phyloP scores from a whole-genome alignment of 2,113 vertebrate species.

The Climacteris rufus region DNA sequence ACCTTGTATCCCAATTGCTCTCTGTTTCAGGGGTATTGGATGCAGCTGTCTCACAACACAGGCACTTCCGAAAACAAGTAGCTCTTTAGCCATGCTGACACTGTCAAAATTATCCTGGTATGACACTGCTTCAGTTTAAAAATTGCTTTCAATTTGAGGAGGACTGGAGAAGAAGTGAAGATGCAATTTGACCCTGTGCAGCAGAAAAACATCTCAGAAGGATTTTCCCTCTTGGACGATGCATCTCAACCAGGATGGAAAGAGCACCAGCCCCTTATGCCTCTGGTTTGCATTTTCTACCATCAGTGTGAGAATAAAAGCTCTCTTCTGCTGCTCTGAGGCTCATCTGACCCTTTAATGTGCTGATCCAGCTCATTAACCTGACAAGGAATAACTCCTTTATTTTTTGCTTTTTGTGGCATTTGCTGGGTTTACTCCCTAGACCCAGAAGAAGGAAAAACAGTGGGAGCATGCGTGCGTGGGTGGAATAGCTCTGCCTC shows the following conservation, averaged over 20 bases:
- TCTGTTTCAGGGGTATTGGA: not conserved
- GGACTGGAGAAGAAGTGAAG: not conserved
- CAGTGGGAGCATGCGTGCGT: rapidly evolving
- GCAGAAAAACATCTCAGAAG: not conserved
- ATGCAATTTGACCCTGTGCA: not conserved
- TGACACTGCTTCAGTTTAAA: not conserved
- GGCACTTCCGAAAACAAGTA: not conserved
- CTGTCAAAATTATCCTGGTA: not conserved
- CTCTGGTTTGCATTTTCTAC: not conserved
- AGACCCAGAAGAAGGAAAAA: not conserved
- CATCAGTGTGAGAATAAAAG: not conserved
- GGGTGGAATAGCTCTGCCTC: not conserved
- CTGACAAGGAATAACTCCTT: not conserved
- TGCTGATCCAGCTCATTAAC: conserved; percentile 5
- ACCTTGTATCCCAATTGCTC: not conserved
- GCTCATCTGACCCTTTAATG: not conserved
- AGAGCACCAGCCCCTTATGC: not conserved
- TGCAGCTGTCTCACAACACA: not conserved
- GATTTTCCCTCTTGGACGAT: not conserved
- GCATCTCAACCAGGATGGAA: not conserved
- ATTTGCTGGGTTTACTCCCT: not conserved
- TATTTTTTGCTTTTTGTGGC: not conserved
- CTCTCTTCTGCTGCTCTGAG: not conserved
- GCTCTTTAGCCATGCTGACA: not conserved
- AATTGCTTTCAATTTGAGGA: not conserved